Conservation (phyloP, 2,113 vertebrate species). For the Heliornis fulica region DNA sequence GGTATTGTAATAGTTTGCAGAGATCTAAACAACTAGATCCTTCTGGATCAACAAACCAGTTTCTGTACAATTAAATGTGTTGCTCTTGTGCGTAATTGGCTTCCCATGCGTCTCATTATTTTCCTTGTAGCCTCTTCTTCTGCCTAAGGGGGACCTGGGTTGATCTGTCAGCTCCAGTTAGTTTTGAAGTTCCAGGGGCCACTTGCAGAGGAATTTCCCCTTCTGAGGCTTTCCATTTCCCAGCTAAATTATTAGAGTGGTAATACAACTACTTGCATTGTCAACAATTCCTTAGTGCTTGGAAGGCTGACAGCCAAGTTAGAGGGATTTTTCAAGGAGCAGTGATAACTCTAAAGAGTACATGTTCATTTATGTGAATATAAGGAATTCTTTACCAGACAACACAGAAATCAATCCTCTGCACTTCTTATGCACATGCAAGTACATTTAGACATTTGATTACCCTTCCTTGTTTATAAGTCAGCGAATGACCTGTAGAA, state of each 20-base stretch:
- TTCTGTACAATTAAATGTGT: constrained; percentile 36
- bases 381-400: background rate
- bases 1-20: background rate
- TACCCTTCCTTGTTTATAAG: background rate
- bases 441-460: background rate
- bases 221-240: background rate
- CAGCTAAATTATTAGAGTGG: background rate
- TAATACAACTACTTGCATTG: background rate
- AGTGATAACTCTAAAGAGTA: background rate
- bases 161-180: constrained; percentile 61
- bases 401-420: background rate
- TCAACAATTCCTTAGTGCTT: background rate
- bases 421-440: background rate
- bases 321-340: background rate
- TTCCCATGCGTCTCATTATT: constrained; percentile 49
- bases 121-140: constrained; percentile 34
- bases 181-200: constrained; percentile 37
- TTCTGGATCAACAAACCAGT: constrained; percentile 17
- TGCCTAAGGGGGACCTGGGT: constrained; percentile 43
- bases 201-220: constrained; percentile 46
- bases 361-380: background rate
- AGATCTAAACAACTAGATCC: background rate
- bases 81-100: constrained; percentile 40
- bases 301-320: background rate
- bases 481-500: background rate